Evolutionary conservation across 2,113 vertebrate species (phyloP).

Genomic region (Anguilla rostrata): DNA sequence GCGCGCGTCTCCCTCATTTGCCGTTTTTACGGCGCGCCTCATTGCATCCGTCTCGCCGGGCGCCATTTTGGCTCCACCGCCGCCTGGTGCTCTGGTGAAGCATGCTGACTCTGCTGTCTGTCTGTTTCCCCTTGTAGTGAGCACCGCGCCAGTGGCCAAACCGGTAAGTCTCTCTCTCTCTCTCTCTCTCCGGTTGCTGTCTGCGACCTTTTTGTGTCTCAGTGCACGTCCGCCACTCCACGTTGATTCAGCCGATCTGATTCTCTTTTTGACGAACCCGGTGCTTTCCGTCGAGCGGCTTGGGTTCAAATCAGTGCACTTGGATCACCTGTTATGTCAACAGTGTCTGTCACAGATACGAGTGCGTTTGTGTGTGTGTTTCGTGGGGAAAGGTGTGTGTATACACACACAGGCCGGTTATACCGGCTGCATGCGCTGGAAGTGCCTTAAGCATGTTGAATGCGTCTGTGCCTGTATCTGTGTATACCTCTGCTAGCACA

Average conservation of each 20-base stretch:
- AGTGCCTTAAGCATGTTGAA: neutral
- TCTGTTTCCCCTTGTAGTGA: constrained; percentile 75
- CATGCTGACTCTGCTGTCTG: constrained; percentile 13
- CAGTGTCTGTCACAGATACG: neutral
- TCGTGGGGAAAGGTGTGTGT: neutral
- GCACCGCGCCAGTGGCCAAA: constrained; percentile 92
- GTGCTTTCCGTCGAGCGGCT: neutral
- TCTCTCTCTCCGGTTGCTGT: too few relatives aligned
- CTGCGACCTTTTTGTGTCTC: neutral
- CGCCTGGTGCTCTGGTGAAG: neutral
- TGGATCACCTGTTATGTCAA: neutral
- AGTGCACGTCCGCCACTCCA: neutral
- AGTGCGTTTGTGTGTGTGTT: neutral
- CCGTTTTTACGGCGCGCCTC: neutral
- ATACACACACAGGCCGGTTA: too few relatives aligned
- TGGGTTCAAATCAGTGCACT: neutral
- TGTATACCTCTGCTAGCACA: neutral
- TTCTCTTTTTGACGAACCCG: neutral
- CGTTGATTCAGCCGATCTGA: neutral
- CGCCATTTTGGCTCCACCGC: neutral
- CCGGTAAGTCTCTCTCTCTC: constrained; percentile 70
- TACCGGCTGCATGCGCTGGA: too few relatives aligned
- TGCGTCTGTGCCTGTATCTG: neutral
- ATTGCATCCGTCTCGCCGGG: too few relatives aligned
- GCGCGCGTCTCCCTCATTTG: neutral